Evolutionary conservation across 2,113 vertebrate genomes (phyloP), one percentile per base, ranked within the genome.

Genomic region (Speoplatyrhinus poulsoni): DNA sequence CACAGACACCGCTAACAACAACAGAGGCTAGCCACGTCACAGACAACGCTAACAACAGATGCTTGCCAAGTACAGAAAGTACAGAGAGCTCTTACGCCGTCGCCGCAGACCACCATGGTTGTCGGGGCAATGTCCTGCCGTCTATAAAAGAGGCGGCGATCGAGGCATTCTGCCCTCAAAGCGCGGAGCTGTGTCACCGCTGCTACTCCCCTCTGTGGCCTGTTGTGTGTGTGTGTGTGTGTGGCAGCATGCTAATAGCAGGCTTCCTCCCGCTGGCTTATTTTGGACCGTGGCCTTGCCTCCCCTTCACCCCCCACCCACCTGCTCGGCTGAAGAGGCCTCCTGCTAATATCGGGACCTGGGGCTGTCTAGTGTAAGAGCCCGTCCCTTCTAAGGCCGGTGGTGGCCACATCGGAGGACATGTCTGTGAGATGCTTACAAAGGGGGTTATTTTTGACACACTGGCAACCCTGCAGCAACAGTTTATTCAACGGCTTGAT

Each of bases 71-170:
- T 26, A 26, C 26, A 26, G 26, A 26, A 26, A 26, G 26, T 26
- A 41, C 36, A 41, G 5, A 41, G 5, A 41, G 36, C 49, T 79
- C 84, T 83, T 73, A 90, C 88, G 50, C 73, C 46, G 67, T 88
- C 85, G 33, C 79, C 69, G 75, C 79, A 87, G 59, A 85, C 62
- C 75, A 89, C 88, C 90, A 90, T 90, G 77, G 66, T 75, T n/a
- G 9, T 60, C 1, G 19, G 26, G 56, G 17, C 63, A 54, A 55
- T 9, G 60, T 15, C 16, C 6, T 36, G 0, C 59, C 17, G 46
- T 41, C 36, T 48, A 46, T 56, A 57, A 67, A 72, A 79, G 1
- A 71, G 84, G 72, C 46, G 17, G 66, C 49, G 13, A 13, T 19
- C 1, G 55, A 60, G 56, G 70, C 71, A 9, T 48, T 61, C 46